Conservation (phyloP, 2,888 invertebrate species). For the Metacarcinus magister region DNA sequence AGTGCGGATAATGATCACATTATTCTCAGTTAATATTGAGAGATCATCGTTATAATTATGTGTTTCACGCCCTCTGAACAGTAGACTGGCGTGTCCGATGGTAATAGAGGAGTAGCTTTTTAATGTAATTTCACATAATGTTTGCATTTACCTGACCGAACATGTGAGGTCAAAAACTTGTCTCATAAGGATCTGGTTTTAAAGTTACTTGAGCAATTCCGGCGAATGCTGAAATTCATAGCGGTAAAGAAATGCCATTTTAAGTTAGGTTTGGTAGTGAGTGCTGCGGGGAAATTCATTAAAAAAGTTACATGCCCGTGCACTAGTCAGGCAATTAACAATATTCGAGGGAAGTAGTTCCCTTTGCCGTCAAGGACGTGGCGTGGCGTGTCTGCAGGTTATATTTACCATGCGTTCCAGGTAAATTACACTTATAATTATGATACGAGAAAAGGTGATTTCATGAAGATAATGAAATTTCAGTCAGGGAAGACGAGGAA, state of each 20-base stretch:
- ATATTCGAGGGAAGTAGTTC: not conserved
- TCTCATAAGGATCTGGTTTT: not conserved
- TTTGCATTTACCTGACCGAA: not conserved
- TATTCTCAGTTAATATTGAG: not conserved
- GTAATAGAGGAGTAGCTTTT: not conserved
- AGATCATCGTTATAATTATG: not conserved
- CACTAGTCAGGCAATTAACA: not conserved
- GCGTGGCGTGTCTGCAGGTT: not conserved
- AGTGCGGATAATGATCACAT: not conserved
- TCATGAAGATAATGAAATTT: not conserved
- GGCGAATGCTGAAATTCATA: not conserved
- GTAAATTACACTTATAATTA: not conserved
- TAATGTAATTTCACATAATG: not conserved
- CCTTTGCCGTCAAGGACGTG: not conserved
- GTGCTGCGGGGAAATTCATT: not conserved
- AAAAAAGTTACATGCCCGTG: not conserved
- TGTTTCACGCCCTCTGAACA: not conserved
- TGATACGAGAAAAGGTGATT: not conserved
- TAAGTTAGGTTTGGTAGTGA: not conserved
- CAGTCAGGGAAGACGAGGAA: no score
- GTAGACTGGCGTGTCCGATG: not conserved
- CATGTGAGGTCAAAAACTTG: not conserved
- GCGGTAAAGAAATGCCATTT: not conserved
- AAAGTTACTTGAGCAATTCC: not conserved
- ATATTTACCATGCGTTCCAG: not conserved